Base-by-base conservation (phyloP, 2,888 invertebrate genomes). In the Halictus ligatus region DNA sequence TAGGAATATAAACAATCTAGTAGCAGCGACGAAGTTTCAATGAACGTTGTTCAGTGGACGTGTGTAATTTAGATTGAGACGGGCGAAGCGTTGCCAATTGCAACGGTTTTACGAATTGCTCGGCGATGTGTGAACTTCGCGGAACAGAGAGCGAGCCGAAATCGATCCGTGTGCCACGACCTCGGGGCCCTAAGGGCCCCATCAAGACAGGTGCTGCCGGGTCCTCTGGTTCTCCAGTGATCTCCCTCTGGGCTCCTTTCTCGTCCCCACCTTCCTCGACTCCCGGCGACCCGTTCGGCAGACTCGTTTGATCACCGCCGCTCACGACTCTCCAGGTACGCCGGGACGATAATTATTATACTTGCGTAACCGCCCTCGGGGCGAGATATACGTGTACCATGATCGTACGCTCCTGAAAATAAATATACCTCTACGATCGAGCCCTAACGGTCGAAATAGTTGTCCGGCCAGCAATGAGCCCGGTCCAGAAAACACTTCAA, bases 221-320 rank as follows among this genome's bases (percentile, higher is more conserved):
- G 80, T 78, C 80, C 74, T 80, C 78, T 54, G 77, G 43, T 78
- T 81, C 81, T 79, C 75, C 79, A 71, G 40, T n/a, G 83, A 73
- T 83, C 67, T 69, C 85, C 84, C 80, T 78, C 76, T 69, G 60
- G 83, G 84, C 83, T 40, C 54, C 82, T 81, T 87, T 87, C 88
- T 81, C 81, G 79, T 85, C 84, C 75, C 84, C 86, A 80, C 86
- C 43, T 73, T 81, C 73, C 54, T 78, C 79, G 58, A 82, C 77
- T 83, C 75, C 80, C 82, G 85, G 84, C 85, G 86, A 89, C 91
- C 89, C 84, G 91, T 91, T 89, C 91, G 89, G 87, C 89, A 89
- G 89, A 91, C 89, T 87, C 92, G 92, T 92, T 92, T 92, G 91
- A 92, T 92, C 91, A 85, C 87, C 88, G 88, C 90, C 91, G 92